These are phyloP conservation scores for Hemicentrotus pulcherrimus DNA, from an alignment of 35 echinoderm and acorn worm genomes.

Conservation along the genomic window DNA sequence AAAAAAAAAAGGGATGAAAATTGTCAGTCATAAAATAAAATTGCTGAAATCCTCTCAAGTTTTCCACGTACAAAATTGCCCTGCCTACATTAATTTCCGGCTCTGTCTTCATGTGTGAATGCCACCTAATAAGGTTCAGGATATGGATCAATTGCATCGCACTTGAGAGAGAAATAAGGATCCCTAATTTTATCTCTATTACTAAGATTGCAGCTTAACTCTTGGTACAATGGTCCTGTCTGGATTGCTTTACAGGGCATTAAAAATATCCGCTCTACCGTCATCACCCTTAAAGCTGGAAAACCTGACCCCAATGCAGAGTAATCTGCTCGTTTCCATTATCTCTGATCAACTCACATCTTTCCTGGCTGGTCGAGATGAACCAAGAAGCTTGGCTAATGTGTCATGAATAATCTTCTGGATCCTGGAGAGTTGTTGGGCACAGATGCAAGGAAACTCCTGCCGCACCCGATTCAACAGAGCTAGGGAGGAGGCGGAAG, in stretches of 20 bases:
- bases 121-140: neutral
- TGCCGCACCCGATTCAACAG: slow-evolving; percentile 51
- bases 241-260: neutral
- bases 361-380: slow-evolving; percentile 34
- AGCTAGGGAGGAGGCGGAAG: slow-evolving; percentile 29
- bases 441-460: slow-evolving; percentile 51
- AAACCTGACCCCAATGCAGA: neutral
- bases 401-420: slow-evolving; percentile 36
- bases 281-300: neutral
- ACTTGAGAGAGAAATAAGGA: neutral
- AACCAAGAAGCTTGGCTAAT: slow-evolving; percentile 34
- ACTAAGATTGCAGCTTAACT: slow-evolving; percentile 24
- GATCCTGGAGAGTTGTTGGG: slow-evolving; percentile 36
- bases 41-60: neutral
- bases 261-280: neutral
- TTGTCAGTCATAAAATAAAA: neutral
- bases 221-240: neutral
- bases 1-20: neutral
- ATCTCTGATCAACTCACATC: slow-evolving; percentile 33
- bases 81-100: slow-evolving; percentile 13
- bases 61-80: slow-evolving; percentile 2
- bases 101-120: neutral
- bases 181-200: slow-evolving; percentile 37
- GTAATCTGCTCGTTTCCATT: slow-evolving; percentile 2
- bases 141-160: neutral